Evolutionary conservation across 2,113 vertebrate genomes (phyloP).

Genomic region (Amblyopsis rosae): DNA sequence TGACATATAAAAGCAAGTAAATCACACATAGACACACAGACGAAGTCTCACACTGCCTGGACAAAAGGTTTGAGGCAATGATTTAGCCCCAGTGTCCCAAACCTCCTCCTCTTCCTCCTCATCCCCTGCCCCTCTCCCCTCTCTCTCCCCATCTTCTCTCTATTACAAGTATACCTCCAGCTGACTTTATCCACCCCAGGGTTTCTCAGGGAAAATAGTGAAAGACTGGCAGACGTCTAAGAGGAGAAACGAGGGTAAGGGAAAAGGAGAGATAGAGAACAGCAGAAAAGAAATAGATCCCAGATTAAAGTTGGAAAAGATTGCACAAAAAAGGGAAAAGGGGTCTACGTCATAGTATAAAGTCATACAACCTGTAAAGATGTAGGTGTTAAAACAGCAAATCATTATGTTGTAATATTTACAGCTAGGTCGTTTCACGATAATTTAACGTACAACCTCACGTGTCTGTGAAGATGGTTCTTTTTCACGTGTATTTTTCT

Average conservation of each 20-base stretch:
- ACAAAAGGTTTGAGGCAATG: not conserved
- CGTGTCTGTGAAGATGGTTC: too few species aligned
- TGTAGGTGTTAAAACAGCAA: too few species aligned
- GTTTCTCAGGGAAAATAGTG: conserved; percentile 64
- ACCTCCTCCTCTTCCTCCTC: too few species aligned
- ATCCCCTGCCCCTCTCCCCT: not conserved
- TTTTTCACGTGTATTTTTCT: too few species aligned
- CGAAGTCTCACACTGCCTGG: not conserved
- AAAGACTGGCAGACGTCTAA: conserved; percentile 45
- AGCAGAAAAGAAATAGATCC: conserved; percentile 46
- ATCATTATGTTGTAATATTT: too few species aligned
- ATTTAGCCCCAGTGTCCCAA: not conserved
- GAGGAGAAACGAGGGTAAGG: conserved; percentile 50
- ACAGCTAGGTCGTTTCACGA: too few species aligned
- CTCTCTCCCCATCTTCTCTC: conserved; percentile 24
- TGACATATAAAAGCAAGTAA: too few species aligned
- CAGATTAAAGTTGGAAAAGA: conserved; percentile 28
- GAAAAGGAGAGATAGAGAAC: conserved; percentile 58
- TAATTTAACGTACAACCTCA: too few species aligned
- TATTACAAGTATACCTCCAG: conserved; percentile 76
- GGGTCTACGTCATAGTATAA: not conserved
- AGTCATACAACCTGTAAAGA: not conserved
- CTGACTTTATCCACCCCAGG: conserved; percentile 79
- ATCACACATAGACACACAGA: too few species aligned
- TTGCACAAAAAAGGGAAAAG: conserved; percentile 15